Conservation (phyloP, 1,140 invertebrate species). For the Cydia pomonella region DNA sequence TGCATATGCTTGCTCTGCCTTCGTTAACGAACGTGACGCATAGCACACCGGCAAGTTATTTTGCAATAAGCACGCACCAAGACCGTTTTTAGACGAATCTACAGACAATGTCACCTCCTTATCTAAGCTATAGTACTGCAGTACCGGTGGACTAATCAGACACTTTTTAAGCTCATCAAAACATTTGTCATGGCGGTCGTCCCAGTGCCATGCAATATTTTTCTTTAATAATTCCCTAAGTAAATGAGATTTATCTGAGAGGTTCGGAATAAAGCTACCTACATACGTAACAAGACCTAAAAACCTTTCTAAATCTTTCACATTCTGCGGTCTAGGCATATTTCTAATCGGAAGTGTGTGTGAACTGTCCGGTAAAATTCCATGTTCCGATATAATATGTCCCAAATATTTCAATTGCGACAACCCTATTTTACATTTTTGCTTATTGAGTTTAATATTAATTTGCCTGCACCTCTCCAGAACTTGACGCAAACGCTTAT, state of each 20-base stretch:
- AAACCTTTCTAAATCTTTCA: background rate
- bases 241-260: background rate
- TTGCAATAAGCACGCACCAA: background rate
- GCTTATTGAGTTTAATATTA: conserved; percentile 38
- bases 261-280: conserved; percentile 2
- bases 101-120: background rate
- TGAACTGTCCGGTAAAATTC: conserved; percentile 4
- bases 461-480: conserved; percentile 36
- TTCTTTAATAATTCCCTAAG: conserved; percentile 3
- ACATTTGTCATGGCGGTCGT: background rate
- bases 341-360: background rate
- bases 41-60: background rate
- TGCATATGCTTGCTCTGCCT: background rate
- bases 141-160: background rate
- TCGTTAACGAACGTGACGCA: background rate
- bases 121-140: background rate
- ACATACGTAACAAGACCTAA: background rate
- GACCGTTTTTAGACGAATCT: background rate
- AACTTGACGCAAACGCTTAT: conserved; percentile 23
- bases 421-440: conserved; percentile 38
- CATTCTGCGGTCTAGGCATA: background rate
- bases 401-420: conserved; percentile 35
- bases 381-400: conserved; percentile 27
- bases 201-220: conserved; percentile 9
- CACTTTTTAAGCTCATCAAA: background rate